Base-by-base conservation (phyloP, 92 coral and sea anemone species). In the Pocillopora meandrina region DNA sequence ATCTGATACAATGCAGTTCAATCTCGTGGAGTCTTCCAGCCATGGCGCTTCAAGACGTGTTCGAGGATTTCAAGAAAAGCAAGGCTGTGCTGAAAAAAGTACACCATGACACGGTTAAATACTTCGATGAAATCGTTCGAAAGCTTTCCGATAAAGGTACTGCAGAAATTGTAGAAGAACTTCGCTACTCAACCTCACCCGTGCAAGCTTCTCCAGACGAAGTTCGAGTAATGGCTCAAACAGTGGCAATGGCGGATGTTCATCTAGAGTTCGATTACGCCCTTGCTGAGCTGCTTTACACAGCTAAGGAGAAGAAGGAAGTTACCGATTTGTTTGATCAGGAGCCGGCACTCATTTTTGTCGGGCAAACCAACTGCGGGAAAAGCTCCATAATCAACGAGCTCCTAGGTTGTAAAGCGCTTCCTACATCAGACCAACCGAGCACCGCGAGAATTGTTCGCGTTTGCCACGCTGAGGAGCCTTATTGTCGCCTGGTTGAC, bases 301-400 rank as follows among this genome's bases (percentile, higher is more conserved):
- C 92, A 34, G 17, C 71, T 23, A 77, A 85, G 1, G 95, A 91
- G 83, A 84, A 52, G 61, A 77, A 84, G 13, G 88, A 89, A 23
- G 95, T 91, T 16, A 31, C 47, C 6, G 60, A 79, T 23, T 84
- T 91, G 65, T 82, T 91, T 75, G 59, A 87, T 1, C 82, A 91
- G 72, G 80, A 82, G 69, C 95, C 95, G 18, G 80, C 92, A 16
- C 82, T 91, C 9, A 91, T 91, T n/a, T 91, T 91, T 65, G 85
- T 89, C 10, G 95, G 95, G 10, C 95, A 91, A 71, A 91, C 95
- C 16, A 91, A 91, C 88, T 85, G 95, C 62, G 95, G 95, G 14
- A 91, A 91, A 64, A 91, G 95, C 88, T 91, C 95, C 68, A 89
- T 91, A 59, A 85, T 91, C 19, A 91, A 91, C 81, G 92, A 91